phyloP scores from a whole-genome alignment of 2,888 invertebrate species.

The Meiosimyza platycephala region DNA sequence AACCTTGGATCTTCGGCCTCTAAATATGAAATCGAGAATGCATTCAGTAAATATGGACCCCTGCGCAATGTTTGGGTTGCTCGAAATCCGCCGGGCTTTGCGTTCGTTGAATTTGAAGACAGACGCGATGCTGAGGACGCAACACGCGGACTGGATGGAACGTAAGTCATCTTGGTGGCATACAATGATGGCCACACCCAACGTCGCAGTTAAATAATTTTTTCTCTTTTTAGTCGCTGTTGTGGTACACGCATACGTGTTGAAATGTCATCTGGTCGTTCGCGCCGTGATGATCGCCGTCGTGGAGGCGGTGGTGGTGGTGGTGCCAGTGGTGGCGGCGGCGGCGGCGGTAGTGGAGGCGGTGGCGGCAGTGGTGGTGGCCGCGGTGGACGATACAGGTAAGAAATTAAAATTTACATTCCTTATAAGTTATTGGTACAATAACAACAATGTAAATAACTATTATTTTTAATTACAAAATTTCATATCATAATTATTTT shows the following conservation, averaged over 20 bases:
- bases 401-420: slow-evolving; percentile 43
- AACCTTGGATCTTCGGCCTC: slow-evolving; percentile 89
- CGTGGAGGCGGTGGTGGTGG: slow-evolving; percentile 62
- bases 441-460: not conserved
- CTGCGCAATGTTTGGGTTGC: slow-evolving; percentile 92
- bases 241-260: slow-evolving; percentile 91
- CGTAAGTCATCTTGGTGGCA: slow-evolving; percentile 71
- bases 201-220: not conserved
- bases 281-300: slow-evolving; percentile 76
- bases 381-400: slow-evolving; percentile 61
- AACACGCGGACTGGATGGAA: slow-evolving; percentile 82
- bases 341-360: slow-evolving; percentile 52
- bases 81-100: slow-evolving; percentile 89
- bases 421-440: not conserved
- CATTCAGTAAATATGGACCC: slow-evolving; percentile 86
- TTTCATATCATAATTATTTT: not conserved
- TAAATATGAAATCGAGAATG: slow-evolving; percentile 85
- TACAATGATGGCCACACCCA: slow-evolving; percentile 63
- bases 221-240: slow-evolving; percentile 74
- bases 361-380: slow-evolving; percentile 51
- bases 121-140: slow-evolving; percentile 87
- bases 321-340: slow-evolving; percentile 49
- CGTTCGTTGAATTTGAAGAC: slow-evolving; percentile 89
- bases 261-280: slow-evolving; percentile 92
- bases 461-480: slow-evolving; percentile 13